Evolutionary conservation across 2,113 vertebrate species (phyloP).

Genomic region (Sylvicapra grimmia): DNA sequence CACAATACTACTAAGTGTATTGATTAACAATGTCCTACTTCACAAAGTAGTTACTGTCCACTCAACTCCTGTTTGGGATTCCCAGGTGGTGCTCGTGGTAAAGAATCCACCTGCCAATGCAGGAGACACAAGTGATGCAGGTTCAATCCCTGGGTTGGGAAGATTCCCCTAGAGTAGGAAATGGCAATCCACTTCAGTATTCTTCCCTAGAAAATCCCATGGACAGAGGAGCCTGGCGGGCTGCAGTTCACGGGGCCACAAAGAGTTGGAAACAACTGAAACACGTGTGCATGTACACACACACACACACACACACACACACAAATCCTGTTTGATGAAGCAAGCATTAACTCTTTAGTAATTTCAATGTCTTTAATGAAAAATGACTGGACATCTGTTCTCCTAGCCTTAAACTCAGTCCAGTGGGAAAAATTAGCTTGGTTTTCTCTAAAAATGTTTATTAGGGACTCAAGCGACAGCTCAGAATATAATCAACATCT

Average conservation of each 20-base stretch:
- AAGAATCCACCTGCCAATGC: not conserved
- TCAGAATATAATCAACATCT: not conserved
- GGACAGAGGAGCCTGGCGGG: not conserved
- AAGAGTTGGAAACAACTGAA: not conserved
- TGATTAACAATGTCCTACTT: not conserved
- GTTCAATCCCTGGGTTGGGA: not conserved
- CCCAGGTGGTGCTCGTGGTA: not conserved
- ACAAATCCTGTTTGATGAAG: slow-evolving; percentile 2
- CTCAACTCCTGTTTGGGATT: not conserved
- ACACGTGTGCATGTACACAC: not conserved
- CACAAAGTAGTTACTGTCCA: not conserved
- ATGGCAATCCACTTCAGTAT: not conserved
- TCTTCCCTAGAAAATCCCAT: not conserved
- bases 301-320: not conserved
- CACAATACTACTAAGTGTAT: not conserved
- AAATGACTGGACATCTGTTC: slow-evolving; percentile 23
- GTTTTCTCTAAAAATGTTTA: slow-evolving; percentile 42
- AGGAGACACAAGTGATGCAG: not conserved
- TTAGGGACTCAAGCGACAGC: not conserved
- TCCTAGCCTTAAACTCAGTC: not conserved
- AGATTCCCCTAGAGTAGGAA: not conserved
- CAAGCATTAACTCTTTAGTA: slow-evolving; percentile 16
- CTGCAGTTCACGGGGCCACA: not conserved
- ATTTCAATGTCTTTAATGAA: slow-evolving; percentile 15
- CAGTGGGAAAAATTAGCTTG: not conserved